A percentile compares a stretch with the other conserved stretches of the same genome.
Evolutionary conservation across 2,888 invertebrate genomes (phyloP).

Genomic region (Caenorhabditis drosophilae): DNA sequence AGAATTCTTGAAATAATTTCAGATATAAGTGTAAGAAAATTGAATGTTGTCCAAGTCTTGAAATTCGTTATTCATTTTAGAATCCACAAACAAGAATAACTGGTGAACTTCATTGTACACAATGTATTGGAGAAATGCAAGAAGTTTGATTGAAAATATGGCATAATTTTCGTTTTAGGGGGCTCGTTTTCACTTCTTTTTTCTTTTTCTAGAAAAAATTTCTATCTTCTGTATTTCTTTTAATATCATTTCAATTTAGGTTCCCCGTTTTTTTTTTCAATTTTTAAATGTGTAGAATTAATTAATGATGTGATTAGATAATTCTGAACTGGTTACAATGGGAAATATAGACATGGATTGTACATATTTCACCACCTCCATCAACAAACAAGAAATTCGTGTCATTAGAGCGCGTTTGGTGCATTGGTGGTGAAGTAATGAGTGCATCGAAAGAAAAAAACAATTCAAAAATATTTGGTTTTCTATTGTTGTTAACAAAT

Average conservation of each 20-base stretch:
- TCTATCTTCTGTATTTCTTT: conserved; percentile 7
- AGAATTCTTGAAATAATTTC: conserved; percentile 38
- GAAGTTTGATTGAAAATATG: conserved; percentile 41
- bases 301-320: background rate
- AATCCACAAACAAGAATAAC: conserved; percentile 23
- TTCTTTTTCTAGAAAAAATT: background rate
- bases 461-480: conserved; percentile 8
- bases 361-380: too few relatives aligned
- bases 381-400: too few relatives aligned
- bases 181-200: conserved; percentile 5
- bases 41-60: conserved; percentile 6
- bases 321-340: background rate
- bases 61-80: conserved; percentile 16
- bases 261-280: too few relatives aligned
- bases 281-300: too few relatives aligned
- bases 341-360: too few relatives aligned
- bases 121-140: conserved; percentile 62
- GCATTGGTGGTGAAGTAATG: too few relatives aligned
- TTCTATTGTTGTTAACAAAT: conserved; percentile 2
- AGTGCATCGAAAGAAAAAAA: too few relatives aligned
- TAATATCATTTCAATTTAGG: too few relatives aligned
- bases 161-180: conserved; percentile 5
- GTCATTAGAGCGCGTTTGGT: too few relatives aligned
- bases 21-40: conserved; percentile 42
- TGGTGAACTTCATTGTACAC: conserved; percentile 60